Evolutionary conservation across 2,797 vertebrate genomes (phyloP).

Genomic region (Cirrhinus mrigala): DNA sequence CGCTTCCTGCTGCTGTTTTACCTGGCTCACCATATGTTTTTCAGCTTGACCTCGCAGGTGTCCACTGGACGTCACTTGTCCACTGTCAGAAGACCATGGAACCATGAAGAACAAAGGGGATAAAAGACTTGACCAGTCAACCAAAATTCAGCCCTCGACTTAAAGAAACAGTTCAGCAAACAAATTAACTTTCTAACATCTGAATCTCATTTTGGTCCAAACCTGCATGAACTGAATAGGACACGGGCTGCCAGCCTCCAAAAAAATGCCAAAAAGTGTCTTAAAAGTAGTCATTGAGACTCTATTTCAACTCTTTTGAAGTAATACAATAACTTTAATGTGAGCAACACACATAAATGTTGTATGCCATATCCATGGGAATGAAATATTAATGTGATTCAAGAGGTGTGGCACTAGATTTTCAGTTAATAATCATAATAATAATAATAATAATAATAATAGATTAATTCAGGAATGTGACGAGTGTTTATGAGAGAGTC

Average conservation of each 20-base stretch:
- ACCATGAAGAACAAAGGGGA: slow-evolving; percentile 71
- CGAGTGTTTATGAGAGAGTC: not conserved
- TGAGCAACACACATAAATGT: not conserved
- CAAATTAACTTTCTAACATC: not conserved
- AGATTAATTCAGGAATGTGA: no score
- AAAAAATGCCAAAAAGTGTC: not conserved
- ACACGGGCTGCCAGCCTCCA: not conserved
- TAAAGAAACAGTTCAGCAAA: not conserved
- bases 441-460: no score
- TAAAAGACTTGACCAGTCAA: slow-evolving; percentile 10
- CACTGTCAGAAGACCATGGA: slow-evolving; percentile 58
- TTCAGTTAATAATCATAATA: not conserved
- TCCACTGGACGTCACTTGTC: slow-evolving; percentile 68
- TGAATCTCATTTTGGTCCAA: not conserved
- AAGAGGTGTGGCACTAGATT: not conserved
- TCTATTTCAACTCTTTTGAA: not conserved
- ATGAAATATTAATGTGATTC: not conserved
- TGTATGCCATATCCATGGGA: not conserved
- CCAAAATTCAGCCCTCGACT: not conserved
- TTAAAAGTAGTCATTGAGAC: not conserved
- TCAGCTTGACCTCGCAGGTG: slow-evolving; percentile 71
- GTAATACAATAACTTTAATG: not conserved
- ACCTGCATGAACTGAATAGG: not conserved
- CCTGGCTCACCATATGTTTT: slow-evolving; percentile 76
- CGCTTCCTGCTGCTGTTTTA: slow-evolving; percentile 33